Base-by-base conservation (phyloP, 2,113 vertebrate genomes). In the Ptychochromis oligacanthus region DNA sequence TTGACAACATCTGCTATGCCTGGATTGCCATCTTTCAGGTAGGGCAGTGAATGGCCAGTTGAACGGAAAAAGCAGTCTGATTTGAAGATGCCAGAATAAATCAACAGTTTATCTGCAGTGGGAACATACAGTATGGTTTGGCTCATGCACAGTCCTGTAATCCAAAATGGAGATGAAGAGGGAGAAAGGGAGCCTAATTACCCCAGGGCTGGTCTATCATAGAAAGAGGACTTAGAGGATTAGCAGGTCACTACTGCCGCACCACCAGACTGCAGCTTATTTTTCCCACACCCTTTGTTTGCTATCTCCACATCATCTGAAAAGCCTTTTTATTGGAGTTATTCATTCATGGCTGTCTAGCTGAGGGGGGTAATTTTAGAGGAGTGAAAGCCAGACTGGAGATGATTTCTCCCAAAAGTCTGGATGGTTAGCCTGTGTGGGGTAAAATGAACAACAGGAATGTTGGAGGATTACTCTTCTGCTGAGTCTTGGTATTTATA, bases 11-110 rank as follows among this genome's bases (percentile, higher is more conserved):
- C 1, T 98, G 97, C 88, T 99, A 99, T 0, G 98, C 98, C 87
- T 99, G 98, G 98, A 99, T 99, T 0, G 98, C 98, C 0, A 99
- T 99, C 94, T 99, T 99, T 91, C 98, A 99, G 98, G 98, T 99
- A 87, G 77, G 26, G 9, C 7, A 17, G 9, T 3, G 38, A 1
- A 24, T 12, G 15, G 46, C 55, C 8, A 36, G 1, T 2, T 56
- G 40, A 22, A 43, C 14, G 14, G 6, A 22, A 49, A 36, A 79
- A 61, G 8, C 8, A 52, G 46, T 36, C 14, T 0, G 28, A 70
- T 75, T 72, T 72, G 46, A 72, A 54, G 46, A 54, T 54, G 11
- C 46, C 26, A 52, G 14, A 72, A 34, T 72, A 22, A 24, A 55
- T 40, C 1, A 52, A 18, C 14, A 14, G 67, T 34, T 38, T 74